Conservation (phyloP, 2,888 invertebrate species). For the Melangyna quadrimaculata region DNA sequence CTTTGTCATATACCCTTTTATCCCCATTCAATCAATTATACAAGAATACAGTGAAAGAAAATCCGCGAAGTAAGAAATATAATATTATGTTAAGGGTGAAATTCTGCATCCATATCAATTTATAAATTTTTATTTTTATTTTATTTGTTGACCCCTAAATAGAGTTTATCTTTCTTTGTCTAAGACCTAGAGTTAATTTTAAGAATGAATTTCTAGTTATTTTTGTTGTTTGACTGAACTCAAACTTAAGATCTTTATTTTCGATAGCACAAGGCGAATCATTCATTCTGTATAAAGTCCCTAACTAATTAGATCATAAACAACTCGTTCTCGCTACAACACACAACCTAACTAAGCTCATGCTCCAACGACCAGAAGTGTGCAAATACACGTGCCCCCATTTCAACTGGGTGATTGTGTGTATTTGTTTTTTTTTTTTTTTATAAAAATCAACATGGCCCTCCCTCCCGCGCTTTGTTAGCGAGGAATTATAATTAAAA, state of each 20-base stretch:
- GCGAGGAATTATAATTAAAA: constrained; percentile 26
- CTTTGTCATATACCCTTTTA: too few relatives aligned
- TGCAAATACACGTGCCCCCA: constrained; percentile 54
- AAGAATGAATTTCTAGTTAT: background rate
- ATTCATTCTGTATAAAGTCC: background rate
- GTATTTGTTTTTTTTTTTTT: background rate
- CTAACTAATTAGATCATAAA: constrained; percentile 23
- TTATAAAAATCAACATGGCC: background rate
- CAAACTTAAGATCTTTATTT: background rate
- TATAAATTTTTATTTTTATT: too few relatives aligned
- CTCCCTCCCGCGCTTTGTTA: background rate
- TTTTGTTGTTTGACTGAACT: background rate
- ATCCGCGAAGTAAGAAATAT: too few relatives aligned
- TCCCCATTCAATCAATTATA: too few relatives aligned
- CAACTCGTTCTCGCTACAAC: constrained; percentile 15
- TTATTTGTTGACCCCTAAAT: too few relatives aligned
- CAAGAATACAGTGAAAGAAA: too few relatives aligned
- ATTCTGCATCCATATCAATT: too few relatives aligned
- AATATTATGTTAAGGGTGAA: too few relatives aligned
- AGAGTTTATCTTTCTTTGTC: too few relatives aligned
- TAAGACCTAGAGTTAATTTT: too few relatives aligned
- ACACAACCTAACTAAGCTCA: constrained; percentile 13
- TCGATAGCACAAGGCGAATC: background rate
- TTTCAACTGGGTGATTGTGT: constrained; percentile 4
- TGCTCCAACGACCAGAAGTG: constrained; percentile 28